Evolutionary conservation across 2,113 vertebrate genomes (phyloP), one percentile per base, ranked within the genome.

Genomic region (Plotosus lineatus): DNA sequence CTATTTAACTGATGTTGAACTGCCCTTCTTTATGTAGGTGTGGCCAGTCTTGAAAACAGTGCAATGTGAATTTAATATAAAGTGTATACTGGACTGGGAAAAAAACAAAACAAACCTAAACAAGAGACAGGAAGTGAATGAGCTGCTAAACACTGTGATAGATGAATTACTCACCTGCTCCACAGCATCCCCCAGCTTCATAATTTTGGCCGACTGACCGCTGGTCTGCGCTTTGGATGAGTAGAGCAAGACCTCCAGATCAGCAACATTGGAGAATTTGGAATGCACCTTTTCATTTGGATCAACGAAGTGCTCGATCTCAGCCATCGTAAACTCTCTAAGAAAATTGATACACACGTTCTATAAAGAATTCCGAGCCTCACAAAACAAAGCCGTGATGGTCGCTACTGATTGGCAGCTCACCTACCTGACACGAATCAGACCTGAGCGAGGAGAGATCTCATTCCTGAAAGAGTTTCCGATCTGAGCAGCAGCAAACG

Each of bases 291-390:
- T 99, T 82, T 99, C 97, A 60, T 80, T 94, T 40, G 97, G 97
- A 85, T 99, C 98, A 84, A 99, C 97, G 93, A 99, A 99, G 94
- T 99, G 97, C 92, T 99, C 98, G 0, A 99, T 99, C 93, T 99
- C 98, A 77, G 97, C 98, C 98, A 99, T 99, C 66, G 98, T 99
- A 91, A 99, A 99, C 92, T 99, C 98, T 85, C 98, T 99, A 87
- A 33, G 0, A 28, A 48, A 19, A 0, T 26, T 19, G 26, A 48
- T 0, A 61, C 1, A 14, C 19, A 17, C 3, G 31, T n/a, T n/a
- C n/a, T n/a, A n/a, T 75, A 53, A 28, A 1, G 51, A 28, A 44
- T 9, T 40, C 5, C 17, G 21, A 12, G 14, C 0, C 5, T 69
- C 23, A 21, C 46, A 51, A 51, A 51, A 12, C 10, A 0, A 36